phyloP scores from a whole-genome alignment of 2,888 invertebrate species.

The Clunio marinus region DNA sequence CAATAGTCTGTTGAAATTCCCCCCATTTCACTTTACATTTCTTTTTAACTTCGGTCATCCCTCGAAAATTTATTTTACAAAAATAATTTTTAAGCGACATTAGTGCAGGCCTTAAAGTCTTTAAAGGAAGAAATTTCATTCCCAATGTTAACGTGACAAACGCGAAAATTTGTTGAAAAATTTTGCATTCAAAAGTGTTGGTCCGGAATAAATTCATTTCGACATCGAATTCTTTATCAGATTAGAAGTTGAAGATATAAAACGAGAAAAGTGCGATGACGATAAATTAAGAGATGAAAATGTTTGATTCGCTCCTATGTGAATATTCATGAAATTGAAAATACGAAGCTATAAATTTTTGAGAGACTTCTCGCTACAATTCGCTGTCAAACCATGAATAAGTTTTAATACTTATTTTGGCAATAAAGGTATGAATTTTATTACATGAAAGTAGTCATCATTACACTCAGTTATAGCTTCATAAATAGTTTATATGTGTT shows the following conservation, averaged over 20 bases:
- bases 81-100: background rate
- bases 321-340: constrained; percentile 10
- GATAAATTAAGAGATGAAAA: background rate
- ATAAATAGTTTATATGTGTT: constrained; percentile 19
- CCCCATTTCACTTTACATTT: background rate
- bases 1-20: constrained; percentile 5
- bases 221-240: constrained; percentile 21
- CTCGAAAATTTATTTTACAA: constrained; percentile 5
- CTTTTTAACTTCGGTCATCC: constrained; percentile 11
- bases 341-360: background rate
- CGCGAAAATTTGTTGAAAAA: constrained; percentile 14
- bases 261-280: background rate
- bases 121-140: constrained; percentile 7
- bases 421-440: background rate
- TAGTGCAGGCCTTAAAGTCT: too few relatives aligned
- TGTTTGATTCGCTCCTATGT: background rate
- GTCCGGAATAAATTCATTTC: constrained; percentile 21
- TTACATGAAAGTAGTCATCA: constrained; percentile 9
- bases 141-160: background rate
- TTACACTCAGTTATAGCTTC: background rate
- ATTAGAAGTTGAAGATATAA: background rate
- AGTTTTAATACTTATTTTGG: background rate
- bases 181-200: constrained; percentile 2
- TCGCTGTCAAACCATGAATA: too few relatives aligned
- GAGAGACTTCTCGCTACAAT: background rate